Conservation (phyloP, 2,888 invertebrate species). For the Bursaphelenchus okinawaensis region DNA sequence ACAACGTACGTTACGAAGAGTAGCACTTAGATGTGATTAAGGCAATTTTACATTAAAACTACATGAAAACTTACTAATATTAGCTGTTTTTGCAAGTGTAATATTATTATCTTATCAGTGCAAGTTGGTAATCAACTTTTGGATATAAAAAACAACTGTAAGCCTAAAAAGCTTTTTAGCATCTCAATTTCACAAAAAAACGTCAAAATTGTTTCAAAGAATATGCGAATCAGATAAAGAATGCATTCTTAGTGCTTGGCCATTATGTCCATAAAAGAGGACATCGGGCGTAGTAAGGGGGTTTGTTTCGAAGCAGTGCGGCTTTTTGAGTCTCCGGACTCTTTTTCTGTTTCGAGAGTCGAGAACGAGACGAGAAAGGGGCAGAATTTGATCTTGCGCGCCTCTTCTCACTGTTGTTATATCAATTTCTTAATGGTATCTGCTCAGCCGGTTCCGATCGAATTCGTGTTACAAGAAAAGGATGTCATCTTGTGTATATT, state of each 20-base stretch:
- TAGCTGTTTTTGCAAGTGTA: too few relatives aligned
- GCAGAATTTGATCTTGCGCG: neutral
- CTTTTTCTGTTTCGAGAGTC: neutral
- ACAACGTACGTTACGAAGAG: too few relatives aligned
- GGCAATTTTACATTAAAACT: too few relatives aligned
- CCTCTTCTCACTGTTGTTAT: neutral
- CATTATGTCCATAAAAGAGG: neutral
- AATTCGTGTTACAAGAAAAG: slow-evolving; percentile 48
- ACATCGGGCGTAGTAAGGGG: too few relatives aligned
- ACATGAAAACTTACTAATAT: too few relatives aligned
- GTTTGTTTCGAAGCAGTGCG: neutral
- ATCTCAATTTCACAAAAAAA: too few relatives aligned
- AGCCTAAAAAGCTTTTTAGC: too few relatives aligned
- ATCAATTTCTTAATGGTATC: neutral
- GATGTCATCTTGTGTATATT: slow-evolving; percentile 64
- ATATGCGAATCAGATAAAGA: neutral
- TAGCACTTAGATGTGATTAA: too few relatives aligned
- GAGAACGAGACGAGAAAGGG: neutral
- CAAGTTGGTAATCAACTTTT: too few relatives aligned
- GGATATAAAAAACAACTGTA: too few relatives aligned
- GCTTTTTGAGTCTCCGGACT: neutral
- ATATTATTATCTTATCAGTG: too few relatives aligned
- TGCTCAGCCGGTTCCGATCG: slow-evolving; percentile 6
- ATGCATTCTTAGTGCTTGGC: neutral
- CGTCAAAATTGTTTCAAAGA: too few relatives aligned